Percentiles rank a stretch among this genome's conserved stretches.
Conservation (phyloP, 2,113 vertebrate genomes). For the Gasterosteus nipponicus region DNA sequence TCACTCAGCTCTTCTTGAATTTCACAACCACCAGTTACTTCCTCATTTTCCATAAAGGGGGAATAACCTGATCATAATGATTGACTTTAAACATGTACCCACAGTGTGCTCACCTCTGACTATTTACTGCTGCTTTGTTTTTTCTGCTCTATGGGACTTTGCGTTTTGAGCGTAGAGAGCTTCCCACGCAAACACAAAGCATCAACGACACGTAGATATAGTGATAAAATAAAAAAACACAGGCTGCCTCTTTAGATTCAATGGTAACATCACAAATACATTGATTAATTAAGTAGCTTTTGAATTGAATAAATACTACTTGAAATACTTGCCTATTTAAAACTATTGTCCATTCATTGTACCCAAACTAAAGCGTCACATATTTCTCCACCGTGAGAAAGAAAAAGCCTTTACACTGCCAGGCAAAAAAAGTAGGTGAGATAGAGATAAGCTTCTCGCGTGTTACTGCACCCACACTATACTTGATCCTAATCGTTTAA, state of each 20-base stretch:
- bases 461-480: background rate
- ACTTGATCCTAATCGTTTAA: background rate
- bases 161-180: background rate
- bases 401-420: too few species aligned
- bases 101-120: background rate
- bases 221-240: background rate
- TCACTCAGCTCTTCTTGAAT: constrained; percentile 5
- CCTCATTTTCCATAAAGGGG: constrained; percentile 19
- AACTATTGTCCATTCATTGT: background rate
- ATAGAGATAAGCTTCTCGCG: background rate
- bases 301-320: background rate
- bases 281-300: too few species aligned
- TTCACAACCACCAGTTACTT: constrained; percentile 27
- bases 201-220: background rate
- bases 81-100: background rate
- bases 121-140: constrained; percentile 15
- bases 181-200: background rate
- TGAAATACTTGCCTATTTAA: background rate
- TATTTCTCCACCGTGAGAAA: background rate
- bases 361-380: background rate
- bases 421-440: background rate
- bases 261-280: background rate
- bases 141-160: background rate
- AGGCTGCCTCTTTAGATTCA: background rate
- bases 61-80: background rate